These are phyloP conservation scores for Myotis lucifugus DNA, from an alignment of 2,113 vertebrate species.

Conservation along the genomic window DNA sequence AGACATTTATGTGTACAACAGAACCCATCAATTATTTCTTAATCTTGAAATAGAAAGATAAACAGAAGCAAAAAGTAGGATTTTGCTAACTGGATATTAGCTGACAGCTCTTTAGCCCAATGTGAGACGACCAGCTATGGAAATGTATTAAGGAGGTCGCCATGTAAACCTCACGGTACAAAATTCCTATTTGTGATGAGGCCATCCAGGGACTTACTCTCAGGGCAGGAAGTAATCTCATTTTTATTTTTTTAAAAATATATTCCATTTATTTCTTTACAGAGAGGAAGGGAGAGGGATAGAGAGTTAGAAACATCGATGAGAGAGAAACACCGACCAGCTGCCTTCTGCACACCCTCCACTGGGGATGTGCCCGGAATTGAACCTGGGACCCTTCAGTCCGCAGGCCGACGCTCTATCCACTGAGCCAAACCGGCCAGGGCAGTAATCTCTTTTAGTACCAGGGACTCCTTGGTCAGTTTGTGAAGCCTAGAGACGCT, in stretches of 20 bases:
- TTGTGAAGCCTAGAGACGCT: no score
- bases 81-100: neutral
- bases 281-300: no score
- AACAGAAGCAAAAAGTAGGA: neutral
- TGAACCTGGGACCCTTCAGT: no score
- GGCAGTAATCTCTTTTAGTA: no score
- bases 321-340: no score
- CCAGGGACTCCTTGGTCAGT: no score
- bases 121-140: neutral
- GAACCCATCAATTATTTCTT: neutral
- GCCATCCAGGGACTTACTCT: neutral
- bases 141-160: neutral
- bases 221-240: neutral
- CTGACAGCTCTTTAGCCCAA: neutral
- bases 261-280: no score
- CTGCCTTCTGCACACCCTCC: no score
- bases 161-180: neutral
- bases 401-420: no score
- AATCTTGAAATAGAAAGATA: neutral
- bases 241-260: neutral
- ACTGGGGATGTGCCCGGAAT: no score
- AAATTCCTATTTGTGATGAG: neutral
- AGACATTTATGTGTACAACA: neutral
- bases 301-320: no score
- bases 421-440: no score